Conservation (phyloP, 2,888 invertebrate genomes). For the Metalampra italica region DNA sequence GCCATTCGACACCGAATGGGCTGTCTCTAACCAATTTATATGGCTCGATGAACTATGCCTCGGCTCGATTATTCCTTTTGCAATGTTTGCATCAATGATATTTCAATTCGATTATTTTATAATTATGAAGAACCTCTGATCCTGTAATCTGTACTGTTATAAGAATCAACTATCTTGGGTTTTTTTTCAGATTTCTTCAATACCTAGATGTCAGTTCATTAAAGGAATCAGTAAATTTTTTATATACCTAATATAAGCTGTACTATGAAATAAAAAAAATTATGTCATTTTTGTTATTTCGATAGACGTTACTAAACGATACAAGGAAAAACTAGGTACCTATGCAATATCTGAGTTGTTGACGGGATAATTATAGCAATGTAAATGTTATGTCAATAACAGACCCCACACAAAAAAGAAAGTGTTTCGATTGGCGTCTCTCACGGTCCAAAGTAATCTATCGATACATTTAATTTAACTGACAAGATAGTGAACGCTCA, state of each 20-base stretch:
- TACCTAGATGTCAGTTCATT: too few relatives aligned
- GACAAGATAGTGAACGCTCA: conserved; percentile 77
- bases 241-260: too few relatives aligned
- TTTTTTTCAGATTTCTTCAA: too few relatives aligned
- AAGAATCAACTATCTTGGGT: too few relatives aligned
- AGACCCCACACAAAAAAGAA: conserved; percentile 65
- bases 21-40: conserved; percentile 58
- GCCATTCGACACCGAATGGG: conserved; percentile 58
- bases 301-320: too few relatives aligned
- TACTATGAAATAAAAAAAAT: too few relatives aligned
- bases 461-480: conserved; percentile 78
- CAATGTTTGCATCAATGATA: background rate
- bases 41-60: conserved; percentile 42
- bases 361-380: conserved; percentile 57
- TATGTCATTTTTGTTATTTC: too few relatives aligned
- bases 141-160: too few relatives aligned
- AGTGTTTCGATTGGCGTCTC: conserved; percentile 65
- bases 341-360: conserved; percentile 9
- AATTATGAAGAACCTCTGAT: background rate
- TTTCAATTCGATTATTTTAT: background rate
- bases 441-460: conserved; percentile 74
- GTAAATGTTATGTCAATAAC: conserved; percentile 53
- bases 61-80: conserved; percentile 20
- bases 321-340: too few relatives aligned
- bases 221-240: too few relatives aligned